Evolutionary conservation across 1,140 invertebrate genomes (phyloP).

Genomic region (Leptestheria dahalacensis): DNA sequence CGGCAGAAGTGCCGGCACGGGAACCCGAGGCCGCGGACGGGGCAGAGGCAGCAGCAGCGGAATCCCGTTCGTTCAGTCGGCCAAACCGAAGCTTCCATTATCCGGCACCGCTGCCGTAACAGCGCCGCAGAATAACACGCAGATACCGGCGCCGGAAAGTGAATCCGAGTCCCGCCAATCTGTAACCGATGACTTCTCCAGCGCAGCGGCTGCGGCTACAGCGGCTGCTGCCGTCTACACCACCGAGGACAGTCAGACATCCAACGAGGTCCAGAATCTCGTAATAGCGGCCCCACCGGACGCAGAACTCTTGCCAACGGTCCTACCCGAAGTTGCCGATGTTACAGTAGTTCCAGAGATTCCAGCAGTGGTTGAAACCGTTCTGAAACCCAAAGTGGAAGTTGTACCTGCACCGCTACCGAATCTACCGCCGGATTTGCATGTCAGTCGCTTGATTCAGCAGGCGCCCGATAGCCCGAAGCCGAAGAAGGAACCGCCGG

Average conservation of each 20-base stretch:
- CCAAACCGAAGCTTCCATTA: not conserved
- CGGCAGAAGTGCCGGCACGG: not conserved
- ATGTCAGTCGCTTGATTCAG: conserved; percentile 11
- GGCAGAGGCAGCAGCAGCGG: not conserved
- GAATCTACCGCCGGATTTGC: conserved; percentile 10
- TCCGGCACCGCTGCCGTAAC: too few species aligned
- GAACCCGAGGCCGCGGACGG: not conserved
- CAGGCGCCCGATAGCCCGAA: not conserved
- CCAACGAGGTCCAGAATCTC: not conserved
- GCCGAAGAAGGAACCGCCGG: not conserved
- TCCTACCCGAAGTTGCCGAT: conserved; percentile 1
- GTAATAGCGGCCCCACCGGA: not conserved
- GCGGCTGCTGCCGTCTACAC: conserved; percentile 7
- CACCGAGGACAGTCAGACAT: conserved; percentile 2
- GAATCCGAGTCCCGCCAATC: not conserved
- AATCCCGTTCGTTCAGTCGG: not conserved
- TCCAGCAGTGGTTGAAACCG: not conserved
- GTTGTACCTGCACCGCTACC: not conserved
- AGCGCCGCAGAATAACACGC: too few species aligned
- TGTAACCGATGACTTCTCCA: not conserved
- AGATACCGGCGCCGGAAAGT: not conserved
- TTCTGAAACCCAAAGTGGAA: not conserved
- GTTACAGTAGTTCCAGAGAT: not conserved
- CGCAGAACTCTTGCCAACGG: not conserved
- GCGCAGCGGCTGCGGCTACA: not conserved